Evolutionary conservation across 2,113 vertebrate species (phyloP), one percentile per base, ranked within the genome.

Genomic region (Galbula dea): DNA sequence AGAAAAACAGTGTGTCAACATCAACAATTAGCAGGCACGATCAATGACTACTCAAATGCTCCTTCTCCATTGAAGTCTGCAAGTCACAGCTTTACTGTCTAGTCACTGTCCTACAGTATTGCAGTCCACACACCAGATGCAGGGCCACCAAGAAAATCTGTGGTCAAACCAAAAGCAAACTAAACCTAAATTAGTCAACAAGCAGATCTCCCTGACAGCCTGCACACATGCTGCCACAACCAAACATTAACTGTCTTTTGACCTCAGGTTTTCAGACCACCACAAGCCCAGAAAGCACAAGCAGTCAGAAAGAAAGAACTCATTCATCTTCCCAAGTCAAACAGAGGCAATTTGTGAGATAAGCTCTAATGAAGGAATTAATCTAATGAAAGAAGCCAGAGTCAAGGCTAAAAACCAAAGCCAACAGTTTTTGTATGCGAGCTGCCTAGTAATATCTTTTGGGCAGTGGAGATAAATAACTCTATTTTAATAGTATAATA

Each of bases 331-430:
- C 61, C 71, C 54, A 79, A 27, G 51, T 43, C 73, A 83, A 77
- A 67, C 37, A 89, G 51, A 90, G 54, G 37, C 88, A 94, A 88
- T 86, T 45, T 88, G 52, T 61, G 69, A 94, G 61, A 86, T 39
- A 75, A 88, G 39, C 15, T 78, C 61, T 92, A 86, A 86, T 29
- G 88, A 81, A 86, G 17, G 49, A 83, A 93, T 92, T 86, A 92
- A 92, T 79, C 61, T 88, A 93, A 92, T 54, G 88, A 88, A 83
- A 68, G 80, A 93, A 94, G 75, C 10, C n/a, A 65, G 72, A 81
- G 61, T 48, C 79, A 93, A 86, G 77, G 73, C 86, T 82, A 92
- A 86, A 62, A 48, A 80, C 55, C 37, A 66, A 86, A 93, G 71
- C 69, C 71, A 92, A 96, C 62, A 46, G 62, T 46, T 65, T 54